These are phyloP conservation scores for Chelidonichthys spinosus DNA, from an alignment of 2,797 vertebrate genomes.

Conservation along the genomic window DNA sequence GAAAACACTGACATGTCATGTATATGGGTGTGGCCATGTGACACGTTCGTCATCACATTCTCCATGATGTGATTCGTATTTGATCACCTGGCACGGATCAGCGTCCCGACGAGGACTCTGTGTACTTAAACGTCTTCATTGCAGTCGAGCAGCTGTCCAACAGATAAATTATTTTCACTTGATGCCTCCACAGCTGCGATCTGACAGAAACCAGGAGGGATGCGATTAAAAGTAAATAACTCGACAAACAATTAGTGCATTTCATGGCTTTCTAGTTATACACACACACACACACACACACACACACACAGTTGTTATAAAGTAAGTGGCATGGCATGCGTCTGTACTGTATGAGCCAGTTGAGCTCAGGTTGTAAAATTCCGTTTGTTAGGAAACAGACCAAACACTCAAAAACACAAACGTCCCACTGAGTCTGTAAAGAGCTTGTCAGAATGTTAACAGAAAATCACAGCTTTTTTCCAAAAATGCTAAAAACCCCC, in stretches of 20 bases:
- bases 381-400: conserved; percentile 71
- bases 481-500: conserved; percentile 15
- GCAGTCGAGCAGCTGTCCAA: conserved; percentile 28
- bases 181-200: conserved; percentile 46
- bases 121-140: conserved; percentile 8
- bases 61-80: conserved; percentile 16
- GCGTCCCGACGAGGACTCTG: not conserved
- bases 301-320: conserved; percentile 49
- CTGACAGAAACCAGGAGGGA: conserved; percentile 52
- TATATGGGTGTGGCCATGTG: not conserved
- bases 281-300: not conserved
- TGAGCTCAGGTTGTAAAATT: conserved; percentile 64
- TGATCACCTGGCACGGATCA: conserved; percentile 36
- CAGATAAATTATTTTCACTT: conserved; percentile 27
- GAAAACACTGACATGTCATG: not conserved
- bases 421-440: conserved; percentile 56
- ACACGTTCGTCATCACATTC: conserved; percentile 1
- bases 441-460: conserved; percentile 23
- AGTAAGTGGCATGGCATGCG: conserved; percentile 55
- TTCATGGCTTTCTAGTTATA: conserved; percentile 42
- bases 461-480: conserved; percentile 32
- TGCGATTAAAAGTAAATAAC: conserved; percentile 65
- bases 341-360: conserved; percentile 55
- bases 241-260: conserved; percentile 62
- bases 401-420: conserved; percentile 58